A percentile compares a stretch with the other conserved stretches of the same genome.
phyloP scores from a whole-genome alignment of 2,797 vertebrate genomes.

The Acanthis flammea region DNA sequence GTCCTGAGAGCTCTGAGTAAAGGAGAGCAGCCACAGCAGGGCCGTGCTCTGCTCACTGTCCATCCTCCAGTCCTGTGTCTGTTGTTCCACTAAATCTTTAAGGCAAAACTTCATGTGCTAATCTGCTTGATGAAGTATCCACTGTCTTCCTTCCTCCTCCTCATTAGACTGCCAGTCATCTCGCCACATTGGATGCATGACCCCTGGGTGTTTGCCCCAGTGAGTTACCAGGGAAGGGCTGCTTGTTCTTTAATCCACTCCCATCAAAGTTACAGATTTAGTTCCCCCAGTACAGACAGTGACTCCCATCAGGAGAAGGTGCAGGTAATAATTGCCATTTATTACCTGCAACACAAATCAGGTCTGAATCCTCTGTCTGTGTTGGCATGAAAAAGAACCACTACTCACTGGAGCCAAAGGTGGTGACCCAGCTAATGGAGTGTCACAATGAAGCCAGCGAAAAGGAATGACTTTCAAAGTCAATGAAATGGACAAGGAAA shows the following conservation, averaged over 20 bases:
- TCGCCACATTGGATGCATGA: slow-evolving; percentile 48
- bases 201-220: slow-evolving; percentile 48
- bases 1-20: neutral
- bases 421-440: slow-evolving; percentile 35
- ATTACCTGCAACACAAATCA: slow-evolving; percentile 35
- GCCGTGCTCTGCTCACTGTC: neutral
- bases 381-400: slow-evolving; percentile 23
- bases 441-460: neutral
- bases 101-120: slow-evolving; percentile 43
- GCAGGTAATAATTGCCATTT: slow-evolving; percentile 26
- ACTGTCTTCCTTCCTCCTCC: slow-evolving; percentile 49
- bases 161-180: slow-evolving; percentile 67
- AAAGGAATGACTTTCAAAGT: slow-evolving; percentile 1
- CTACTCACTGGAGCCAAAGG: neutral
- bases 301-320: slow-evolving; percentile 29
- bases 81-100: slow-evolving; percentile 41
- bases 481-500: neutral
- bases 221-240: slow-evolving; percentile 7
- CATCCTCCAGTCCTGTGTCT: neutral
- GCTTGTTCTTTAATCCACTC: slow-evolving; percentile 26
- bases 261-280: slow-evolving; percentile 41
- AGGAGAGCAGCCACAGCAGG: neutral
- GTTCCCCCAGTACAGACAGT: slow-evolving; percentile 5
- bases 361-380: neutral
- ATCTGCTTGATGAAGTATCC: slow-evolving; percentile 63